Evolutionary conservation across 2,888 invertebrate species (phyloP).

Genomic region (Bombyx huttoni): DNA sequence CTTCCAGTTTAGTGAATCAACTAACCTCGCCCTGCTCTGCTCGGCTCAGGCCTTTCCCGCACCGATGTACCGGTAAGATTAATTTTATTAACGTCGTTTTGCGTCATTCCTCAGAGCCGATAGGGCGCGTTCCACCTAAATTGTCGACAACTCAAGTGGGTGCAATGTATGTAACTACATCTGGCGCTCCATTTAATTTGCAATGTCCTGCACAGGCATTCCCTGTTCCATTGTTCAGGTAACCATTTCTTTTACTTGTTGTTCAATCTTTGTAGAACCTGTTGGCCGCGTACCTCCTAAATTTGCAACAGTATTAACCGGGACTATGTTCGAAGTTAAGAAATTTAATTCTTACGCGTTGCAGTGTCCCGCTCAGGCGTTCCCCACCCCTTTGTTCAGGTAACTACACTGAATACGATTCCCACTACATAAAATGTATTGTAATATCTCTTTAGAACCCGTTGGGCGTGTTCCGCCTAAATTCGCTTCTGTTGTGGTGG

Average conservation of each 20-base stretch:
- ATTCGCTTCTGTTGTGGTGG: constrained; percentile 75
- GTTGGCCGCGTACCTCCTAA: constrained; percentile 66
- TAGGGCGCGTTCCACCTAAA: constrained; percentile 78
- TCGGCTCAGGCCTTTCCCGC: constrained; percentile 81
- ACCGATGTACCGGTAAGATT: constrained; percentile 79
- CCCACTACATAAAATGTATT: constrained; percentile 5
- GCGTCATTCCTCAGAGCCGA: constrained; percentile 69
- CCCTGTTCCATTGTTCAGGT: constrained; percentile 66
- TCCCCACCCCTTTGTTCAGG: constrained; percentile 34
- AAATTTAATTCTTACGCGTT: constrained; percentile 57
- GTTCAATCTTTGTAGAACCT: constrained; percentile 37
- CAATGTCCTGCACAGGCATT: constrained; percentile 81
- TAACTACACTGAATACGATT: not conserved
- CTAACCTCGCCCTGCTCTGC: constrained; percentile 75
- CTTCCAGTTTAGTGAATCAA: constrained; percentile 68
- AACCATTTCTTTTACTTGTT: constrained; percentile 26
- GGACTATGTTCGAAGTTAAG: constrained; percentile 70
- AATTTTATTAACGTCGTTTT: constrained; percentile 29
- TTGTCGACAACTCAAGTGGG: constrained; percentile 76
- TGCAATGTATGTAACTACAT: constrained; percentile 69
- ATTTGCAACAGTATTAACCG: constrained; percentile 67
- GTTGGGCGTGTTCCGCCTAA: constrained; percentile 79
- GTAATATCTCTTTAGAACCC: constrained; percentile 69
- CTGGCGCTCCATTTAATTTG: constrained; percentile 61
- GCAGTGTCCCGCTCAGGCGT: constrained; percentile 80